Evolutionary conservation across 2,797 vertebrate species (phyloP).

Genomic region (Anguilla obscura): DNA sequence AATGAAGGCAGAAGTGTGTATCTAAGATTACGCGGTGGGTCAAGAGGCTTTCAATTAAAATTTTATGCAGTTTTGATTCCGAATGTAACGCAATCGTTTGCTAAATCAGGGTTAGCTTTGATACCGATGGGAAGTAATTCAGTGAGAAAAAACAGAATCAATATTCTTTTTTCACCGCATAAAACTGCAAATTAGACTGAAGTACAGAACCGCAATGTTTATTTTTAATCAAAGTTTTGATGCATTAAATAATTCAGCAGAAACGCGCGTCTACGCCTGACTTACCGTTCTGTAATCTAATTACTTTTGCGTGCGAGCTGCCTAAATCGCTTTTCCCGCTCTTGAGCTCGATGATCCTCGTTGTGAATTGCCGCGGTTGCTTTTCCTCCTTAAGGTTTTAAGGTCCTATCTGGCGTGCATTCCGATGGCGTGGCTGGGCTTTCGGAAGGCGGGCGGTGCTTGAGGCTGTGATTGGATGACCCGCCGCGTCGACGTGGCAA

Average conservation of each 20-base stretch:
- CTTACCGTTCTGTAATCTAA: constrained; percentile 74
- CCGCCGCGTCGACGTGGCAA: constrained; percentile 37
- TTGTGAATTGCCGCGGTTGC: constrained; percentile 70
- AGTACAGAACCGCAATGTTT: constrained; percentile 69
- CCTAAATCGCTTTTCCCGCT: constrained; percentile 64
- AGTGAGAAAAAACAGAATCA: background rate
- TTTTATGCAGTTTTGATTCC: background rate
- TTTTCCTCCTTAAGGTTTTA: constrained; percentile 75
- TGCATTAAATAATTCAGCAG: constrained; percentile 73
- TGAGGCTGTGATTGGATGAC: constrained; percentile 20
- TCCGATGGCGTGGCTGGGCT: background rate
- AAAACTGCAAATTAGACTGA: constrained; percentile 40
- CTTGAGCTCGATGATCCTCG: constrained; percentile 70
- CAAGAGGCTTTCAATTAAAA: background rate
- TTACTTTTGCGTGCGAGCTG: constrained; percentile 74
- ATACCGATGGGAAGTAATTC: background rate
- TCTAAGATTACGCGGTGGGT: background rate
- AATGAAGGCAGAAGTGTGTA: background rate
- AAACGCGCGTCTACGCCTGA: constrained; percentile 68
- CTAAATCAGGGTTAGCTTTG: background rate
- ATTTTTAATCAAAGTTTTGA: constrained; percentile 66
- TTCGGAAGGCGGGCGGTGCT: background rate
- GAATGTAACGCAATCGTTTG: background rate
- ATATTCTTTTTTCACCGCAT: background rate
- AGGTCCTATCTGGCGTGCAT: constrained; percentile 39